A percentile compares a stretch with the other conserved stretches of the same genome.
These are phyloP conservation scores for Meloe dianella DNA, from an alignment of 2,888 invertebrate species.

Conservation along the genomic window DNA sequence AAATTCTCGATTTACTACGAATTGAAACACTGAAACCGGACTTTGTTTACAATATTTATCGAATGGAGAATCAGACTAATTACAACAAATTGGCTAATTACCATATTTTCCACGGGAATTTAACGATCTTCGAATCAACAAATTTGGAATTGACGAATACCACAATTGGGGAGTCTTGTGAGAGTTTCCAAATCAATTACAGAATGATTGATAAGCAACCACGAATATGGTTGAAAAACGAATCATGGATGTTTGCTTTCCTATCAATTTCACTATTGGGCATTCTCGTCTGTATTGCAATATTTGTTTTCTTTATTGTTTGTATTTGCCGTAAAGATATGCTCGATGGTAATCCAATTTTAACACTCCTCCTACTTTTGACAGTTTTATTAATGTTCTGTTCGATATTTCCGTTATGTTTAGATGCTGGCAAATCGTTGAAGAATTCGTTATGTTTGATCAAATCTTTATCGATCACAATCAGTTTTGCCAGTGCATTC, in stretches of 20 bases:
- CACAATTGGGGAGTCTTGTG: slow-evolving; percentile 33
- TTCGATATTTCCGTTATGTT: slow-evolving; percentile 62
- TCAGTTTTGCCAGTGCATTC: slow-evolving; percentile 69
- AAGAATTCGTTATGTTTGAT: slow-evolving; percentile 62
- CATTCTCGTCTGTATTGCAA: slow-evolving; percentile 68
- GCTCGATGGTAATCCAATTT: slow-evolving; percentile 71
- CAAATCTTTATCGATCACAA: slow-evolving; percentile 65
- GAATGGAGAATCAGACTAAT: slow-evolving; percentile 41
- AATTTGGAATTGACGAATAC: neutral
- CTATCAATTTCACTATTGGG: slow-evolving; percentile 72
- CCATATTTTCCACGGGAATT: slow-evolving; percentile 51
- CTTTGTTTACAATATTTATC: slow-evolving; percentile 53
- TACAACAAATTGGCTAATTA: slow-evolving; percentile 49
- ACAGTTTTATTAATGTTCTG: slow-evolving; percentile 61
- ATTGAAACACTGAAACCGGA: slow-evolving; percentile 49
- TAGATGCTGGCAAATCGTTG: slow-evolving; percentile 52
- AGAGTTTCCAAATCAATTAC: slow-evolving; percentile 14
- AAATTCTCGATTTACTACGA: slow-evolving; percentile 46
- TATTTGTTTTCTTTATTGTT: slow-evolving; percentile 69
- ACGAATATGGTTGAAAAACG: slow-evolving; percentile 45
- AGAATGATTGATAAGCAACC: slow-evolving; percentile 8
- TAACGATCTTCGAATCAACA: slow-evolving; percentile 41
- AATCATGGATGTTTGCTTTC: slow-evolving; percentile 68
- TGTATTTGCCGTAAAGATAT: slow-evolving; percentile 69
- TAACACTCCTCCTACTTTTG: slow-evolving; percentile 61